Conservation (phyloP, 2,888 invertebrate genomes). For the Drosophila demipolita region DNA sequence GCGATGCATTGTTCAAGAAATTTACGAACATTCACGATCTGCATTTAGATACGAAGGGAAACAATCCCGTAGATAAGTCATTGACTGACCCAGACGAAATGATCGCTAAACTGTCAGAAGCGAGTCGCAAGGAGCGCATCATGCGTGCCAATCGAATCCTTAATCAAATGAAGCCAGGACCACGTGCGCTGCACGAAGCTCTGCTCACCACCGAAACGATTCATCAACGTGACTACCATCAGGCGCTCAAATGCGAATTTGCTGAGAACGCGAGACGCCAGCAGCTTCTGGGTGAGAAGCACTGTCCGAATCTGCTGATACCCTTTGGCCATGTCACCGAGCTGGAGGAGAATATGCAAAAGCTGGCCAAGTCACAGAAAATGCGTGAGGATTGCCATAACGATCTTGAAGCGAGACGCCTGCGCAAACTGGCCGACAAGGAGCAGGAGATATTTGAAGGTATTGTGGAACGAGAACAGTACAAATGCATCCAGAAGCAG, state of each 20-base stretch:
- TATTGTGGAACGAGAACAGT: slow-evolving; percentile 44
- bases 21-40: slow-evolving; percentile 33
- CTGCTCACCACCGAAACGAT: slow-evolving; percentile 53
- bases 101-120: slow-evolving; percentile 21
- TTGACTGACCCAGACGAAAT: background rate
- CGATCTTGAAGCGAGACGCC: slow-evolving; percentile 53
- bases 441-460: slow-evolving; percentile 35
- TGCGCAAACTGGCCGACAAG: slow-evolving; percentile 10
- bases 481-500: slow-evolving; percentile 27
- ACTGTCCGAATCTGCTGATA: slow-evolving; percentile 52
- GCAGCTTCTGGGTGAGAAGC: slow-evolving; percentile 36
- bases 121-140: slow-evolving; percentile 61
- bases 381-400: slow-evolving; percentile 31
- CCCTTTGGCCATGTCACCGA: slow-evolving; percentile 49
- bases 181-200: slow-evolving; percentile 41
- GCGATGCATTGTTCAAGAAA: slow-evolving; percentile 27
- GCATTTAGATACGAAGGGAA: slow-evolving; percentile 15
- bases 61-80: background rate
- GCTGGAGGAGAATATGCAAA: slow-evolving; percentile 46
- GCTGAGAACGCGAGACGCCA: slow-evolving; percentile 35
- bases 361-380: slow-evolving; percentile 37
- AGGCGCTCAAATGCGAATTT: slow-evolving; percentile 50
- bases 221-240: slow-evolving; percentile 47
- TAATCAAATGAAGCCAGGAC: slow-evolving; percentile 57
- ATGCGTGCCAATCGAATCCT: slow-evolving; percentile 52